Evolutionary conservation across 1,140 invertebrate species (phyloP).

Genomic region (Camponotus pennsylvanicus): DNA sequence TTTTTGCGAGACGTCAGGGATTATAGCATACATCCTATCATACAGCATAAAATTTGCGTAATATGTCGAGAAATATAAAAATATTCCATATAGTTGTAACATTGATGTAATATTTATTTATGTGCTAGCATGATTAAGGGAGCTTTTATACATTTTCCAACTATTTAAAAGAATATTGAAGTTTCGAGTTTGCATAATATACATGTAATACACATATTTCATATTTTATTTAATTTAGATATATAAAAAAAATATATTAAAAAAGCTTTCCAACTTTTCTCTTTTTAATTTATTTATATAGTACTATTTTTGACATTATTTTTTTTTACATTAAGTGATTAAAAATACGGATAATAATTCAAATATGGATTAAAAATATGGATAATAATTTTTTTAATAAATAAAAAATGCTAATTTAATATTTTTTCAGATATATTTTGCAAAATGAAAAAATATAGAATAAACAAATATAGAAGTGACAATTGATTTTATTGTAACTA

Average conservation of each 20-base stretch:
- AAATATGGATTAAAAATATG: too few relatives aligned
- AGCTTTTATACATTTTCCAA: background rate
- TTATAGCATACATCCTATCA: background rate
- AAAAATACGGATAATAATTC: background rate
- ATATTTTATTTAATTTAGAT: background rate
- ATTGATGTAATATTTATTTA: background rate
- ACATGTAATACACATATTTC: background rate
- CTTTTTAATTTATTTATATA: too few relatives aligned
- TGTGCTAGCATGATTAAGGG: background rate
- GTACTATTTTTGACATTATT: too few relatives aligned
- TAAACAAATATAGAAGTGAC: too few relatives aligned
- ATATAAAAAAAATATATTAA: too few relatives aligned
- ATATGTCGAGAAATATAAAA: background rate
- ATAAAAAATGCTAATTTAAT: too few relatives aligned
- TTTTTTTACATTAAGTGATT: background rate
- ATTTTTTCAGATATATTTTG: too few relatives aligned
- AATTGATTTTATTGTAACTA: background rate
- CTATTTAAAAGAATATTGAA: background rate
- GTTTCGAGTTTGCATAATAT: background rate
- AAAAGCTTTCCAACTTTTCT: too few relatives aligned
- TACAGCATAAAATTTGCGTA: background rate
- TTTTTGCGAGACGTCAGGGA: constrained; percentile 1
- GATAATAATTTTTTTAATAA: too few relatives aligned
- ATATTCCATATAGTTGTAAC: background rate
- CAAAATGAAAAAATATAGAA: too few relatives aligned